A percentile compares a stretch with the other conserved stretches of the same genome.
phyloP scores from a whole-genome alignment of 2,113 vertebrate species.

The Murina feae region DNA sequence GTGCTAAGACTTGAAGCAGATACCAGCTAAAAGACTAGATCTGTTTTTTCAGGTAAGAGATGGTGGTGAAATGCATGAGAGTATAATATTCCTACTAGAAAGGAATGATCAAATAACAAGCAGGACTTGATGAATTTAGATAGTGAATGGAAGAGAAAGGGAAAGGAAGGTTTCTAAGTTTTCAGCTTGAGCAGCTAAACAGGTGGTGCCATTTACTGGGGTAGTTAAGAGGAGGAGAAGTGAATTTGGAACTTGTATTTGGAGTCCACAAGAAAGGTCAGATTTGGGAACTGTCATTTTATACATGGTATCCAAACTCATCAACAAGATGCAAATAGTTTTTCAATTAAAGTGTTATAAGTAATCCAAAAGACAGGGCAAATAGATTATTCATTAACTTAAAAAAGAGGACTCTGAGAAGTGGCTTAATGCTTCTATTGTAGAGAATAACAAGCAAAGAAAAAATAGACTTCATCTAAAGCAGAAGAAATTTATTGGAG shows the following conservation, averaged over 20 bases:
- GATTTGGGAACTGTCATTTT: neutral
- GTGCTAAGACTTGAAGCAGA: neutral
- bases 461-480: neutral
- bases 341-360: neutral
- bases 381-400: neutral
- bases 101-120: neutral
- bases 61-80: neutral
- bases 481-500: neutral
- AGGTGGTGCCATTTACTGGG: neutral
- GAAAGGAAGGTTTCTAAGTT: neutral
- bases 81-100: neutral
- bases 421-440: neutral
- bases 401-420: neutral
- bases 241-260: neutral
- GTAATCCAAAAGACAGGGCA: neutral
- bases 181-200: neutral
- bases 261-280: neutral
- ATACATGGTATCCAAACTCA: neutral
- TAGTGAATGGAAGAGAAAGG: neutral
- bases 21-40: neutral
- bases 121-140: neutral
- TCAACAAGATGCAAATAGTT: neutral
- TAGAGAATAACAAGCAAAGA: neutral
- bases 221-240: neutral
- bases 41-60: neutral